Evolutionary conservation across 2,113 vertebrate species (phyloP).

Genomic region (Semicossyphus pulcher): DNA sequence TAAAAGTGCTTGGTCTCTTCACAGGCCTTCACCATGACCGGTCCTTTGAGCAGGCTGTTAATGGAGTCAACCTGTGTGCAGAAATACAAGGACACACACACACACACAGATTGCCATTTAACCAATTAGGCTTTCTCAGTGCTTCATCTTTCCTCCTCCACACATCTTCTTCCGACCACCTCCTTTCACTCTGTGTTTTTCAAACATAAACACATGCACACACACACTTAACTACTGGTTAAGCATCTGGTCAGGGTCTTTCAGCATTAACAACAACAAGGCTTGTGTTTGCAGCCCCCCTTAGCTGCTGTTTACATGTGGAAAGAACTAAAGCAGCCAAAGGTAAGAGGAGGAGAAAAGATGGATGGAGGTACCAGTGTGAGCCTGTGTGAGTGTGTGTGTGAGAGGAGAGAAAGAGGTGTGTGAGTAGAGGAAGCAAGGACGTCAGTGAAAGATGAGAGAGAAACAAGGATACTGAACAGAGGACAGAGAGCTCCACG

Average conservation of each 20-base stretch:
- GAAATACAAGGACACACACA: constrained; percentile 8
- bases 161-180: background rate
- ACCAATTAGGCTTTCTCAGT: background rate
- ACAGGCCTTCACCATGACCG: constrained; percentile 92
- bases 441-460: constrained; percentile 47
- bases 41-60: constrained; percentile 92
- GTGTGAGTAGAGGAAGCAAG: constrained; percentile 8
- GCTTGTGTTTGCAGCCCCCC: constrained; percentile 21
- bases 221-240: background rate
- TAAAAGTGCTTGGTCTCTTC: constrained; percentile 97
- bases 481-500: constrained; percentile 40
- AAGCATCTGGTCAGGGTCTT: constrained; percentile 30
- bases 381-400: constrained; percentile 6
- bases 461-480: constrained; percentile 36
- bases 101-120: background rate
- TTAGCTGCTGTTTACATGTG: constrained; percentile 60
- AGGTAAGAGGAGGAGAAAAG: constrained; percentile 26
- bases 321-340: constrained; percentile 39
- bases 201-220: constrained; percentile 17
- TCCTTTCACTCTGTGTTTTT: background rate
- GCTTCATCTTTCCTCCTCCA: background rate
- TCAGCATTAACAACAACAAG: constrained; percentile 39
- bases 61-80: constrained; percentile 92
- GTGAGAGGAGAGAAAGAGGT: constrained; percentile 35
- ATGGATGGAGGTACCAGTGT: constrained; percentile 19